Evolutionary conservation across 2,797 vertebrate species (phyloP), one percentile per base, ranked within the genome.

Genomic region (Gadopsis bispinosus): DNA sequence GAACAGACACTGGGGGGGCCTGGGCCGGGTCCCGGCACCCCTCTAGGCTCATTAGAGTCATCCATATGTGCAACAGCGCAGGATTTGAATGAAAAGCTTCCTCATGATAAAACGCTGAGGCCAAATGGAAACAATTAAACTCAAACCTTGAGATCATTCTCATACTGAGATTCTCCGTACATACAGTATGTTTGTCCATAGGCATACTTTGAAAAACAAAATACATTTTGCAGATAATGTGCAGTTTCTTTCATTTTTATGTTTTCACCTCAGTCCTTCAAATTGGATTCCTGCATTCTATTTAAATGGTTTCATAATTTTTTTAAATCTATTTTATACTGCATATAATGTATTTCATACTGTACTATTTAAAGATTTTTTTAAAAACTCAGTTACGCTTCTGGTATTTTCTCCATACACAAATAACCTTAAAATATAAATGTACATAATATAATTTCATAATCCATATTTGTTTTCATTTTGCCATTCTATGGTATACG

Each of bases 61-160:
- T 85, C 91, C 92, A 93, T 94, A 92, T 93, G 90, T 89, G 91
- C 92, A 80, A 80, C 80, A 82, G 85, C 35, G 81, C 79, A 61
- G 76, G 64, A 81, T 83, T 65, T 81, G 69, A 79, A 88, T 82
- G 63, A 78, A 85, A 81, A 67, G 66, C 78, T 22, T 69, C 73
- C 50, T 75, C 10, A 0, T 51, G 61, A 80, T 58, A 69, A 56
- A 56, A 85, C 56, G 75, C 62, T 60, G 20, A 26, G 14, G 78
- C 79, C 80, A 75, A 76, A 77, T 48, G 16, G 53, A 78, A 68
- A 89, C 55, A 81, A 73, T 63, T 19, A 69, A 77, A 76, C 74
- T 80, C 41, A 17, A 54, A 14, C 41, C 3, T 48, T 48, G 3
- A 51, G 33, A 77, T 76, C 41, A 53, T 67, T 66, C 43, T 71